Percentiles rank a stretch among this genome's conserved stretches.
Evolutionary conservation across 2,888 invertebrate genomes (phyloP).

Genomic region (Imbricaverruca yamaguchii): DNA sequence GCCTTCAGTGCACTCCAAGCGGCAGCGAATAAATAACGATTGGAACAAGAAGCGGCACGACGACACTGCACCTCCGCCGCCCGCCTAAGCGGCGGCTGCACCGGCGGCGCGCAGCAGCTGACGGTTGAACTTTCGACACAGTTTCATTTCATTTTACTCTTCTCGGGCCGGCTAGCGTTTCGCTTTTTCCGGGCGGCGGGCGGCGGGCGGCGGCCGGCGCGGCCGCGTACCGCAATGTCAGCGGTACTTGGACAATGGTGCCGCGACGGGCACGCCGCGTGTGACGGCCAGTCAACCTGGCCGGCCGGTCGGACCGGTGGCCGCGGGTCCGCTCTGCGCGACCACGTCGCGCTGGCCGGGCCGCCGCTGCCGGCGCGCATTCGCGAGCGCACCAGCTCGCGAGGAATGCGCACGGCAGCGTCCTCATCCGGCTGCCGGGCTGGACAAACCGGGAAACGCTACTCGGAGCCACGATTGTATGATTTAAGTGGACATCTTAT

Average conservation of each 20-base stretch:
- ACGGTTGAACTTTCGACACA: constrained; percentile 16
- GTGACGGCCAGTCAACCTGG: no score
- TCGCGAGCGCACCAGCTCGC: no score
- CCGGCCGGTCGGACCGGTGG: no score
- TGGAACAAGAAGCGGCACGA: no score
- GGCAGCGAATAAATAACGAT: no score
- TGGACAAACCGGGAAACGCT: no score
- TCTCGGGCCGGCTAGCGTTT: constrained; percentile 7
- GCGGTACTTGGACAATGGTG: not conserved
- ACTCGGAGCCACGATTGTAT: no score
- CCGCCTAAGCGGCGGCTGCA: not conserved
- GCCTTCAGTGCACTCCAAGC: no score
- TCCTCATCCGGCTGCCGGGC: no score
- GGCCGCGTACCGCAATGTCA: not conserved
- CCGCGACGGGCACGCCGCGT: not conserved
- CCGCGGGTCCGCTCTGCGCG: no score
- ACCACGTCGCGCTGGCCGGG: not conserved
- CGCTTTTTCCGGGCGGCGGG: constrained; percentile 5
- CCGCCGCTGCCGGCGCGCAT: not conserved
- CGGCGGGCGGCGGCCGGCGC: not conserved
- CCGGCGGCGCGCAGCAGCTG: not conserved
- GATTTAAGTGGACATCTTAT: no score
- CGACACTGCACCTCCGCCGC: not conserved
- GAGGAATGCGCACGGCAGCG: no score
- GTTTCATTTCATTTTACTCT: constrained; percentile 19